Percentiles rank a stretch among this genome's conserved stretches.
These are phyloP conservation scores for Drosophila rhopaloa DNA, from an alignment of 1,140 invertebrate species.

Conservation along the genomic window DNA sequence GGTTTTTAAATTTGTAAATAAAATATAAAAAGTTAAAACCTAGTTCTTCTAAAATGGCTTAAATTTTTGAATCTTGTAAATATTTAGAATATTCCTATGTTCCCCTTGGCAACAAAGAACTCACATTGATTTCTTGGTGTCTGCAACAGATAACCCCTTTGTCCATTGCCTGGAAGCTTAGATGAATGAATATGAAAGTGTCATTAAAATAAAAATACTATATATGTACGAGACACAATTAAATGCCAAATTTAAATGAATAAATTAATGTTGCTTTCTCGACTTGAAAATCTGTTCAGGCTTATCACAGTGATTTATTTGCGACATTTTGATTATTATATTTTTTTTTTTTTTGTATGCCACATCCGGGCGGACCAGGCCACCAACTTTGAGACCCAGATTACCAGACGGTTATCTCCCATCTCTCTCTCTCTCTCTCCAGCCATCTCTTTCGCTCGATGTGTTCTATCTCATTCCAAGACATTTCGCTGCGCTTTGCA, in stretches of 20 bases:
- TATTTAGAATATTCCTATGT: too few species aligned
- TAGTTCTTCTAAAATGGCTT: too few species aligned
- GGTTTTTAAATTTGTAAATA: too few species aligned
- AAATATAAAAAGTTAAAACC: too few species aligned
- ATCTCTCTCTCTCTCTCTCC: background rate
- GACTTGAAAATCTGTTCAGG: slow-evolving; percentile 16
- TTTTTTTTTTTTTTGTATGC: slow-evolving; percentile 49
- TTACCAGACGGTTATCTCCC: slow-evolving; percentile 40
- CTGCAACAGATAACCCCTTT: slow-evolving; percentile 76
- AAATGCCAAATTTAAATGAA: slow-evolving; percentile 75
- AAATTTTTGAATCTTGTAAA: too few species aligned
- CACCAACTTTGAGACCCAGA: slow-evolving; percentile 66
- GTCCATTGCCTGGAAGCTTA: slow-evolving; percentile 32
- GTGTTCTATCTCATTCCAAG: slow-evolving; percentile 6
- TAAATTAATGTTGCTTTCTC: slow-evolving; percentile 59
- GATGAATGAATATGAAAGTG: slow-evolving; percentile 8
- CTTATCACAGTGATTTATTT: slow-evolving; percentile 74
- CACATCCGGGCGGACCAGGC: slow-evolving; percentile 68
- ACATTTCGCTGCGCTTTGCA: slow-evolving; percentile 56
- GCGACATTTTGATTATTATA: slow-evolving; percentile 42
- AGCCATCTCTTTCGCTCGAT: background rate
- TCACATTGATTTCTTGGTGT: slow-evolving; percentile 46
- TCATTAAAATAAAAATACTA: slow-evolving; percentile 3
- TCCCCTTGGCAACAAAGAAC: slow-evolving; percentile 55
- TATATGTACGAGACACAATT: slow-evolving; percentile 46